Evolutionary conservation across 2,797 vertebrate genomes (phyloP), one percentile per base, ranked within the genome.

Genomic region (Rhinella marina): DNA sequence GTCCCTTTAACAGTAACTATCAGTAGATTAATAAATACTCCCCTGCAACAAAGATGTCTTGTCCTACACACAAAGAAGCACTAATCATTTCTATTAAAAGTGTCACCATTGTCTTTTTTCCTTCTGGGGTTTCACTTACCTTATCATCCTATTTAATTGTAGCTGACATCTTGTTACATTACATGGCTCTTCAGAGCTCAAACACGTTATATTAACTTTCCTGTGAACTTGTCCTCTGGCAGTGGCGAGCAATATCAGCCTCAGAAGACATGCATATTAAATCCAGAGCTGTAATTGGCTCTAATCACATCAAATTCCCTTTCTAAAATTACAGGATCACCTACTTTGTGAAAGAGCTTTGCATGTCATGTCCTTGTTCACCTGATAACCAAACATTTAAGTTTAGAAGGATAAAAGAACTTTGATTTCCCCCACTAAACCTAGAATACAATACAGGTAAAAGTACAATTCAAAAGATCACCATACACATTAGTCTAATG

Each of bases 181-280:
- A 86, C 88, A 82, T 78, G 57, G 79, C 79, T 89, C 88, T 89
- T 89, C 84, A 82, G 88, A 82, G 88, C 88, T 86, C 72, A 86
- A 84, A 78, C 84, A 82, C 62, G 78, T 86, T 86, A 89, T 89
- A 89, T 89, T 89, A 89, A 89, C 88, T 86, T 89, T 86, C 79
- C 84, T 70, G 79, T 89, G 88, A 89, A 86, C 88, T 89, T 86
- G 88, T 89, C 84, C 88, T 89, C 88, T 89, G 88, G 88, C 88
- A 86, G 79, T 21, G 86, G 52, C 52, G 70, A 82, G 80, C 88
- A 89, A 79, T 89, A 89, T 89, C 88, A 77, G 72, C 84, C 79
- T 86, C 72, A 64, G 84, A 89, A 86, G 84, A 86, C 79, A 29
- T 78, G 88, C 72, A 89, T 89, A 89, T 89, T 82, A 86, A 86